Evolutionary conservation across 2,888 invertebrate genomes (phyloP), one percentile per base, ranked within the genome.

Genomic region (Entomobrya proxima): DNA sequence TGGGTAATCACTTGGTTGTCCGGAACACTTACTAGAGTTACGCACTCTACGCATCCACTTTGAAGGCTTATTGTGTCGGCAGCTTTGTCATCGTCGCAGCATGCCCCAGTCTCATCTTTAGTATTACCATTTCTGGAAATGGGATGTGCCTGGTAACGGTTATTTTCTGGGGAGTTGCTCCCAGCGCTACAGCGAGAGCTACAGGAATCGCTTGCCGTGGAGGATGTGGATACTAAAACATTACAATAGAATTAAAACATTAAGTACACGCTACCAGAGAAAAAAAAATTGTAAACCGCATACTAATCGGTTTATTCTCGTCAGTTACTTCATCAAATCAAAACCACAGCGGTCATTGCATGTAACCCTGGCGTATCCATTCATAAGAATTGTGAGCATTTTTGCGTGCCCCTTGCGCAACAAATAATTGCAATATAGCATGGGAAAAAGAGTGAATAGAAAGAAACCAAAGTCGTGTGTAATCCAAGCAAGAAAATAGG

Each of bases 1-100:
- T 90, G 89, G 6, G 87, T 85, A 47, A 90, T 89, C 6, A 90
- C 89, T 77, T 89, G 89, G 61, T 90, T 88, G 44, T 90, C 90
- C 24, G 90, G 90, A 2, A 90, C 90, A 18, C 89, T 89, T 0
- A 90, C 90, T 6, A 90, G 52, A 1, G 90, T 90, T 3, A 90
- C 89, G 79, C 89, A 90, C n/a, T 90, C 90, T 18, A 90, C 86
- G 77, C 90, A 90, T 13, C 81, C 87, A 47, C 84, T 78, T 37
- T 58, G 35, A 4, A 79, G 24, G 37, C 83, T 85, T 11, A 77
- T 82, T 27, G 87, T 82, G 35, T 85, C 84, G 7, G 58, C 79
- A 30, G 50, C 84, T 9, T 67, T 75, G 40, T 80, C 75, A 27
- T 81, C 77, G 1, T 75, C 77, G 13, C 27, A 27, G n/a, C 58